Base-by-base conservation (phyloP, 2,888 invertebrate genomes). In the Dryomyza anilis region DNA sequence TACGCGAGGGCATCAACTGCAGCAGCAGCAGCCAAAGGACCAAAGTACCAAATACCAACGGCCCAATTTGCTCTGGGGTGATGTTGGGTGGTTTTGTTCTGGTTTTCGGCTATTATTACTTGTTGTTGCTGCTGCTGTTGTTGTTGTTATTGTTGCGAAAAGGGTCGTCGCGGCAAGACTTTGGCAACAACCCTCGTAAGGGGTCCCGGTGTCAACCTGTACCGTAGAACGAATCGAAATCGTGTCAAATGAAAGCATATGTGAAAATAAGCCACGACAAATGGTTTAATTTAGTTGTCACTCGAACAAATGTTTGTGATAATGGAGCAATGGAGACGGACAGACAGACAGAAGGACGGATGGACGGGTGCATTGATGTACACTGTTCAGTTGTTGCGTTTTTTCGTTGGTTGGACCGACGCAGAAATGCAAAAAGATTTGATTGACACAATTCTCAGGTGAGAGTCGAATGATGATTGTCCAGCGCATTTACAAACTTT, bases 201-300 rank as follows among this genome's bases (percentile, higher is more conserved):
- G 21, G 25, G 50, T 16, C 45, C 58, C 43, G n/a, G 39, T 14
- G 39, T 10, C 53, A 46, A 55, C 27, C 60, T 60, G 39, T 27
- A 58, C 25, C 39, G 39, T 14, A 16, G 39, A 52, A 29, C 64
- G 61, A 21, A n/a, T 39, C 52, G 53, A 61, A n/a, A n/a, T n/a
- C 67, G 67, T 70, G 65, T 59, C 70, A 80, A 81, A 81, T 81
- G 79, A 73, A 77, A 83, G 78, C 82, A 83, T 83, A 83, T 83
- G 82, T 78, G 83, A 81, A 80, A 80, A 81, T 83, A 83, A 83
- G 81, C 81, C 79, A 74, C 81, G 81, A 83, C 82, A 83, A 83
- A 83, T 83, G 82, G 78, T 79, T 83, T 80, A 82, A 83, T 83
- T 83, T 79, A 78, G 73, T 76, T 79, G 78, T 77, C 79, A 77